Base-by-base conservation (phyloP, 2,888 invertebrate species). In the Zele albiditarsus region DNA sequence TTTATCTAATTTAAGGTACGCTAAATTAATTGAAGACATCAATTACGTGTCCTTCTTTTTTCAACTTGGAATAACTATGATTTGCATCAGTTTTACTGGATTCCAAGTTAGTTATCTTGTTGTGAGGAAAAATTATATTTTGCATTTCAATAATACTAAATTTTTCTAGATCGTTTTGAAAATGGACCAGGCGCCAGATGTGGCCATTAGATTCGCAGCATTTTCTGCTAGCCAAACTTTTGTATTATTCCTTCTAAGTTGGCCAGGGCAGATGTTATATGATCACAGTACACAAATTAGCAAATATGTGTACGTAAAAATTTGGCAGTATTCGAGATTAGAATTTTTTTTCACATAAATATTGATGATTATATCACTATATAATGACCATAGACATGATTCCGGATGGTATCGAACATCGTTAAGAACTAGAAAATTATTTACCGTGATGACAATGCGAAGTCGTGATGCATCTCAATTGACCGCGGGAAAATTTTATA, bases 51-150 rank as follows among this genome's bases (percentile, higher is more conserved):
- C 83, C 38, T 83, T 79, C 66, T 82, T 84, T 70, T 78, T 84
- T 65, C 82, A 84, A 80, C 38, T 84, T 70, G 84, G 84, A 38
- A 70, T 83, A 6, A 82, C 74, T 66, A 83, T 84, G 84, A 42
- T 82, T 14, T 81, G 83, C 31, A 78, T 84, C 60, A 84, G 82
- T 68, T 84, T 84, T 65, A 82, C 82, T 0, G 80, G 79, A 53
- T 84, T 82, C 25, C 84, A 84, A 80, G 84, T 82, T 31, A 72
- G 80, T 58, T 2, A 23, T 58, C 25, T 23, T 49, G 10, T 27
- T 23, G 20, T 16, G 0, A n/a, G 27, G 0, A 28, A 60, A 0
- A 6, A 60, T 20, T 25, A 27, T 16, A 27, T 25, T 27, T 28
- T 12, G 27, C 33, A 31, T 31, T 57, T n/a, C 28, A 69, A 62